Evolutionary conservation across 2,797 vertebrate species (phyloP), one percentile per base, ranked within the genome.

Genomic region (Typhlichthys subterraneus): DNA sequence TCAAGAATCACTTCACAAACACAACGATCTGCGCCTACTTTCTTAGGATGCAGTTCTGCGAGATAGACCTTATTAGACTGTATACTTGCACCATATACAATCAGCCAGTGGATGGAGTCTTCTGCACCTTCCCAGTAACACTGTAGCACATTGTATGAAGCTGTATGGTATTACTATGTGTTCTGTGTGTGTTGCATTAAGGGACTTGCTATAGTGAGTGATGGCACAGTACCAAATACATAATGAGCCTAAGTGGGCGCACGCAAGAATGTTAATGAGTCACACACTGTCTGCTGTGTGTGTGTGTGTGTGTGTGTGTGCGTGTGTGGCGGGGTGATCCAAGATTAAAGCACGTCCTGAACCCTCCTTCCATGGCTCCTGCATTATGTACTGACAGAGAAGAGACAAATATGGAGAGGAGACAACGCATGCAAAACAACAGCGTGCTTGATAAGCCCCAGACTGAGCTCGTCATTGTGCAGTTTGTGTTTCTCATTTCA

Each of bases 401-500:
- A 60, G 10, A 57, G 14, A 19, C 29, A 42, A 59, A 19, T 48
- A 61, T 0, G 9, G 47, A 51, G 61, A 63, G 53, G 56, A 13
- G 45, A 59, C 3, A 49, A 15, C 19, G 19, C 19, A 3, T 23
- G 19, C 2, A 23, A 23, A 23, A 23, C 19, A 23, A 23, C 19
- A 23, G 52, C 15, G 49, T 29, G 0, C 73, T 75, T 75, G 63
- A 84, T 63, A 67, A 63, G 64, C 38, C 76, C 67, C 77, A 63
- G 59, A 42, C 63, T 81, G 48, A 61, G 6, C 77, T 73, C 10
- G 0, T 46, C 56, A 67, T 57, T 77, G 76, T 62, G 60, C 38
- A 58, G 68, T 69, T 67, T 79, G 77, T 85, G 83, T 86, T 89
- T 87, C 75, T 87, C 69, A 78, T 87, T 81, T 68, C 50, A 67